Percentiles rank a stretch among this genome's conserved stretches.
Conservation (phyloP, 2,113 vertebrate genomes). For the Phylloscopus trochiloides region DNA sequence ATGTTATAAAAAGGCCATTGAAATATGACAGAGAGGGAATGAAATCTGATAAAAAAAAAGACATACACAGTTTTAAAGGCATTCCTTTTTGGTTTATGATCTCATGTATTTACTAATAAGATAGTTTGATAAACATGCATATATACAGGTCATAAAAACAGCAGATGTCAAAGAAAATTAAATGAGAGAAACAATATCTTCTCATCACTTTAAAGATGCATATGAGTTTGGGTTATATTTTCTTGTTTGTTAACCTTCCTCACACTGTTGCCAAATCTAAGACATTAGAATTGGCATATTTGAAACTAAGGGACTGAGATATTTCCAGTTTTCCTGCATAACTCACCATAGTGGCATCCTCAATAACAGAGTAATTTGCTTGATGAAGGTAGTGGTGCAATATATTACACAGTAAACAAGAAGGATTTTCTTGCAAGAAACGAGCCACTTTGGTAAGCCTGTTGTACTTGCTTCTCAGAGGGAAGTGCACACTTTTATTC, state of each 20-base stretch:
- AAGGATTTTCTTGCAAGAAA: constrained; percentile 96
- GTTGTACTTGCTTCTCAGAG: constrained; percentile 95
- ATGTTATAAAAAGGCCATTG: not conserved
- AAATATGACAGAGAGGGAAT: not conserved
- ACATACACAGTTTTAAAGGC: not conserved
- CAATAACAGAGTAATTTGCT: constrained; percentile 91
- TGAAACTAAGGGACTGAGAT: not conserved
- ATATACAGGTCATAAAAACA: not conserved
- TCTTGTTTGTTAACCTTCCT: not conserved
- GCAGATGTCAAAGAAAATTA: not conserved
- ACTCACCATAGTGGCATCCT: constrained; percentile 95
- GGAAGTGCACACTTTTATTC: constrained; percentile 97
- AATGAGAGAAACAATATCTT: not conserved
- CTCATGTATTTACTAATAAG: not conserved
- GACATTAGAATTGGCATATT: not conserved
- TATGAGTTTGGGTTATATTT: not conserved
- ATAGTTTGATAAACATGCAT: not conserved
- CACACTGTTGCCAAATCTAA: not conserved
- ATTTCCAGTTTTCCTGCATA: not conserved
- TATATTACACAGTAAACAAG: constrained; percentile 95
- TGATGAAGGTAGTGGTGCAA: constrained; percentile 96
- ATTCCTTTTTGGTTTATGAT: not conserved
- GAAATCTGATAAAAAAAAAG: not conserved
- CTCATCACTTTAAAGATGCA: not conserved
- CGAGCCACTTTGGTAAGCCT: constrained; percentile 92